A percentile compares a stretch with the other conserved stretches of the same genome.
phyloP scores from a whole-genome alignment of 2,113 vertebrate species.

The Cyphomyrus discorhynchus region DNA sequence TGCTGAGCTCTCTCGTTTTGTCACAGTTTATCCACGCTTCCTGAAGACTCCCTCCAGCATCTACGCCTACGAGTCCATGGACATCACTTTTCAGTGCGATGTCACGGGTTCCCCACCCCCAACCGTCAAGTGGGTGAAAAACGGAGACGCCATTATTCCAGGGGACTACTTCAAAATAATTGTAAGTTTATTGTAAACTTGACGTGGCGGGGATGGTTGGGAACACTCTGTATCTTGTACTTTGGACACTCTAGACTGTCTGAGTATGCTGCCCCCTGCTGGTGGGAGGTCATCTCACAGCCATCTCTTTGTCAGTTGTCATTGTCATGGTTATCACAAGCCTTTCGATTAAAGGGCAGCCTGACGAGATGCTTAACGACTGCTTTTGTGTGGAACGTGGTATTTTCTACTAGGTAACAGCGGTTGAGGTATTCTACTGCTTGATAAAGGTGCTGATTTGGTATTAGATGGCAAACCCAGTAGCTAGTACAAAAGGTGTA shows the following conservation, averaged over 20 bases:
- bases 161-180: conserved; percentile 97
- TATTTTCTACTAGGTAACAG: neutral
- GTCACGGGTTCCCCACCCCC: conserved; percentile 81
- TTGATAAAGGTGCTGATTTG: neutral
- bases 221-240: neutral
- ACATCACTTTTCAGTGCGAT: conserved; percentile 89
- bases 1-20: conserved; percentile 25
- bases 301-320: neutral
- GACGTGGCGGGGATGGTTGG: no score
- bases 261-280: neutral
- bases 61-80: conserved; percentile 91
- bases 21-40: conserved; percentile 75
- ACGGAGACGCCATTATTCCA: conserved; percentile 91
- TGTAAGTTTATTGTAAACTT: conserved; percentile 57
- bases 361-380: neutral
- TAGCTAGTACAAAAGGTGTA: neutral
- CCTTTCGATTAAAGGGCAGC: neutral
- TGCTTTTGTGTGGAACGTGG: neutral
- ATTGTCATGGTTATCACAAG: neutral
- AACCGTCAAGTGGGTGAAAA: conserved; percentile 94
- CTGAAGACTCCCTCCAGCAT: conserved; percentile 73
- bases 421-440: neutral
- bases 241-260: neutral
- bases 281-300: neutral
- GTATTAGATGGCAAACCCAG: neutral